phyloP scores from a whole-genome alignment of 1,140 invertebrate species.

The Schmidtea mediterranea region DNA sequence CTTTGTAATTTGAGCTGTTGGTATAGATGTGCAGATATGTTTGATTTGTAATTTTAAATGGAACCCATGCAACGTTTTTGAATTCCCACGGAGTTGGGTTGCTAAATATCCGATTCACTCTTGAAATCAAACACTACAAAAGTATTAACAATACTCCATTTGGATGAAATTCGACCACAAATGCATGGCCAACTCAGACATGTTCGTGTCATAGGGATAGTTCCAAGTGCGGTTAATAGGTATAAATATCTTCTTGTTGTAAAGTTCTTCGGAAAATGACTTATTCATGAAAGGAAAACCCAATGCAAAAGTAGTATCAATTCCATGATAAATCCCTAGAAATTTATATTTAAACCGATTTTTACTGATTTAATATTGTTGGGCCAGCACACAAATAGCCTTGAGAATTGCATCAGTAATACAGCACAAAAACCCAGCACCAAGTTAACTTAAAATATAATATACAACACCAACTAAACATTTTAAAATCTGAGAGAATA shows the following conservation, averaged over 20 bases:
- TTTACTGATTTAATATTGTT: no score
- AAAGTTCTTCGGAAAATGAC: neutral
- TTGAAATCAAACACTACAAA: no score
- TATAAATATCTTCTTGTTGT: no score
- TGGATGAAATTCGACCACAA: constrained; percentile 1
- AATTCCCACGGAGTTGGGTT: neutral
- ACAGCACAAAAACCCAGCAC: no score
- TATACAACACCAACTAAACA: no score
- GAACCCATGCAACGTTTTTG: neutral
- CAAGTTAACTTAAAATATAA: no score
- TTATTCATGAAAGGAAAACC: neutral
- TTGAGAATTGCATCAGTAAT: no score
- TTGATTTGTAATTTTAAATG: neutral
- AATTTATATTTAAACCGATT: no score
- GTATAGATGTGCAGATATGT: neutral
- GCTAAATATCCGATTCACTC: no score
- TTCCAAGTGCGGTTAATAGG: neutral
- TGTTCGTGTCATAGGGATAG: neutral
- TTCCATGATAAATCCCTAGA: neutral
- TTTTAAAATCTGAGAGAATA: no score
- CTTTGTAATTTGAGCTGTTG: neutral
- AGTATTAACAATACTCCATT: no score
- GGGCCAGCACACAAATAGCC: no score
- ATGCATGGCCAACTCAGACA: neutral
- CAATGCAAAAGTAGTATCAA: neutral